Conservation (phyloP, 2,113 vertebrate species). For the Bathybates hornii region DNA sequence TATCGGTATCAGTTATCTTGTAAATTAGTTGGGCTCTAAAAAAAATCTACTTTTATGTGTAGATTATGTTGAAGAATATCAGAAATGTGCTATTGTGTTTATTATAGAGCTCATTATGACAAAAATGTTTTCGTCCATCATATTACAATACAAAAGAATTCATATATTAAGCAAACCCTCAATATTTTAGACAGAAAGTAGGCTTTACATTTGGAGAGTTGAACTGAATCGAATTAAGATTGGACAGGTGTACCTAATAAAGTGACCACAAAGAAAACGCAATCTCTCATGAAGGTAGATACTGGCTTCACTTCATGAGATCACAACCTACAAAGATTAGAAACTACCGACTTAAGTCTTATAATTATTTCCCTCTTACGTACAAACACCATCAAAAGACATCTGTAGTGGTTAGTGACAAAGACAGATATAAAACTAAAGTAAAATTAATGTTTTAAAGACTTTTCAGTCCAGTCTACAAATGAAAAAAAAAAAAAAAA, state of each 20-base stretch:
- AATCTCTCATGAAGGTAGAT: background rate
- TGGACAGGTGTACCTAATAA: background rate
- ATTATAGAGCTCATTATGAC: background rate
- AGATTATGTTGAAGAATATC: background rate
- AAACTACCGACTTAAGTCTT: background rate
- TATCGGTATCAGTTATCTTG: background rate
- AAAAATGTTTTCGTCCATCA: background rate
- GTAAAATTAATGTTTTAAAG: background rate
- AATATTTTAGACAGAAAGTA: background rate
- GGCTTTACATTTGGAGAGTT: background rate
- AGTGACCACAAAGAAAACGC: background rate
- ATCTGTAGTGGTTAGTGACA: background rate
- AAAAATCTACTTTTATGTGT: background rate
- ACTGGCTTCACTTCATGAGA: background rate
- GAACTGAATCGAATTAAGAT: background rate
- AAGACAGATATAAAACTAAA: background rate
- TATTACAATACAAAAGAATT: background rate
- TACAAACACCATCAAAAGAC: background rate
- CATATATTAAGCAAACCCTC: background rate
- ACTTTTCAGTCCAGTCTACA: background rate
- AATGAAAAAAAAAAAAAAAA: rapidly evolving
- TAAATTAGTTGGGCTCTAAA: background rate
- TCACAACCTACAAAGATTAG: background rate
- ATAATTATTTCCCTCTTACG: background rate
- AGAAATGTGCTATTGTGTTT: background rate